These are phyloP conservation scores for Rhodeus uyekii DNA, from an alignment of 2,797 vertebrate species.

Conservation along the genomic window DNA sequence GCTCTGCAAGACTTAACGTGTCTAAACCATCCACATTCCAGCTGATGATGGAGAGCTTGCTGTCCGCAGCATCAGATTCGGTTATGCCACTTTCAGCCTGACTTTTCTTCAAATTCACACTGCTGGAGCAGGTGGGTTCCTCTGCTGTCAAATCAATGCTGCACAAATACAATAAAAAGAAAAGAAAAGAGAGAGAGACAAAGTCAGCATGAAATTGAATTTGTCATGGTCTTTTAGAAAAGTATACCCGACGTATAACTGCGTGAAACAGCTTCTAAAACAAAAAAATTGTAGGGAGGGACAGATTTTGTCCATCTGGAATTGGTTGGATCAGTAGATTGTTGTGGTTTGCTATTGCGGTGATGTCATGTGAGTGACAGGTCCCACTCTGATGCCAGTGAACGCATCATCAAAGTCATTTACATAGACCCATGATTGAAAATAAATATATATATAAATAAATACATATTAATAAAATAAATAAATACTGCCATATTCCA, in stretches of 20 bases:
- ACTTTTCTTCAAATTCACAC: conserved; percentile 14
- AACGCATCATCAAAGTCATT: no score
- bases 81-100: not conserved
- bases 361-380: not conserved
- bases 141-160: conserved; percentile 88
- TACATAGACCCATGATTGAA: no score
- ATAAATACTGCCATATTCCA: not conserved
- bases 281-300: not conserved
- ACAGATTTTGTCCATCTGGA: not conserved
- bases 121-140: conserved; percentile 69
- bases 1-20: conserved; percentile 78
- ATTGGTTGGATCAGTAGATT: not conserved
- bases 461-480: not conserved
- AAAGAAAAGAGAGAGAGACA: no score
- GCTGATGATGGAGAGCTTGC: conserved; percentile 84
- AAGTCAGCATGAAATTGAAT: no score
- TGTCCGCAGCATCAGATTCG: conserved; percentile 64
- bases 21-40: conserved; percentile 97
- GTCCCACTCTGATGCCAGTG: not conserved
- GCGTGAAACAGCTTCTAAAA: no score
- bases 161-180: not conserved
- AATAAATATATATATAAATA: no score
- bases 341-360: not conserved
- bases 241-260: no score
- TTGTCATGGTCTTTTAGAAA: no score